A percentile compares a stretch with the other conserved stretches of the same genome.
Evolutionary conservation across 2,888 invertebrate genomes (phyloP).

Genomic region (Oegoconia quadripuncta): DNA sequence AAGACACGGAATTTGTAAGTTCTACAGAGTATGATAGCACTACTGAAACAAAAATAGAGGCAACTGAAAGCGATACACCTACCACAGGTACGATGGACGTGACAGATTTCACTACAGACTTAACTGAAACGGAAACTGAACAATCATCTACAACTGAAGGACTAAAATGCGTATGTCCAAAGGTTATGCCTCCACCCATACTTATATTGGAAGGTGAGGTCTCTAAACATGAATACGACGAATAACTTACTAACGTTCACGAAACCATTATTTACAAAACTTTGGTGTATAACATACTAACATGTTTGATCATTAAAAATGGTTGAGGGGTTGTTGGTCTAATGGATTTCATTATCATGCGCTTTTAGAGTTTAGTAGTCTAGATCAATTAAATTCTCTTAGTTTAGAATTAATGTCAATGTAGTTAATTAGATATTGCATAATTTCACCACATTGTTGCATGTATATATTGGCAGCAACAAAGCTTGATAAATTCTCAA

Average conservation of each 20-base stretch:
- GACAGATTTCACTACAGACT: slow-evolving; percentile 26
- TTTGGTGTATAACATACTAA: slow-evolving; percentile 54
- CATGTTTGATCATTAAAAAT: slow-evolving; percentile 44
- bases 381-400: too few relatives aligned
- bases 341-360: slow-evolving; percentile 40
- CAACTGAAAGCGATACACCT: slow-evolving; percentile 22
- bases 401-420: too few relatives aligned
- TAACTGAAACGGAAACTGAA: slow-evolving; percentile 34
- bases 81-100: slow-evolving; percentile 12
- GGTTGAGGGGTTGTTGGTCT: slow-evolving; percentile 23
- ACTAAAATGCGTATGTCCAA: slow-evolving; percentile 62
- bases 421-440: slow-evolving; percentile 11
- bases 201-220: slow-evolving; percentile 92
- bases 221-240: slow-evolving; percentile 50
- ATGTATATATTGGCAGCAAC: slow-evolving; percentile 28
- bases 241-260: slow-evolving; percentile 69
- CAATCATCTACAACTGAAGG: slow-evolving; percentile 36
- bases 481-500: slow-evolving; percentile 8
- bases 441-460: slow-evolving; percentile 55
- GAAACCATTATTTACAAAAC: slow-evolving; percentile 39
- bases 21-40: slow-evolving; percentile 22
- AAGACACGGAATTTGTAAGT: slow-evolving; percentile 10
- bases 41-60: slow-evolving; percentile 23
- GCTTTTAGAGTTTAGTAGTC: slow-evolving; percentile 22
- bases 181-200: slow-evolving; percentile 81